These are phyloP conservation scores for Nomada lathburiana DNA, from an alignment of 2,888 invertebrate species.

Conservation along the genomic window DNA sequence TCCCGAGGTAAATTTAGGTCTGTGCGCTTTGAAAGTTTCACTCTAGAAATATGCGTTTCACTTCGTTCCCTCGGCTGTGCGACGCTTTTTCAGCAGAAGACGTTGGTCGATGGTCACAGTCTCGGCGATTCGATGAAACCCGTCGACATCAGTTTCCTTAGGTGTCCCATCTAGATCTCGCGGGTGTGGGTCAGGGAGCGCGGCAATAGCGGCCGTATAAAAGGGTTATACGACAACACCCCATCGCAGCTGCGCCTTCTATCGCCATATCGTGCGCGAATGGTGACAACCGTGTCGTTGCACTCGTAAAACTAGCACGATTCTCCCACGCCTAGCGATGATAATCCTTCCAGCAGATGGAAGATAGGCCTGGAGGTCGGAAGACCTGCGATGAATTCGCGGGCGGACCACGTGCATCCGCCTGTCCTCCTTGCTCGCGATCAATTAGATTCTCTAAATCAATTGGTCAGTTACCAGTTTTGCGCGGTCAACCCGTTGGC, in stretches of 20 bases:
- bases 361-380: constrained; percentile 41
- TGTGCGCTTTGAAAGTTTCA: not conserved
- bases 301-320: constrained; percentile 65
- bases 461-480: constrained; percentile 14
- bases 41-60: too few species aligned
- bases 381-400: constrained; percentile 46
- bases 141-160: constrained; percentile 43
- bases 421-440: not conserved
- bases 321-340: constrained; percentile 68
- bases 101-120: not conserved
- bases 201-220: constrained; percentile 39
- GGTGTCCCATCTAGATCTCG: constrained; percentile 25
- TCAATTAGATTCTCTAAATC: not conserved
- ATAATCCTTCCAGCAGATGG: constrained; percentile 43
- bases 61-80: too few species aligned
- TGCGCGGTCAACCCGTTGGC: constrained; percentile 9
- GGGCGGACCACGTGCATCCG: constrained; percentile 3
- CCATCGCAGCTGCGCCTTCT: constrained; percentile 60
- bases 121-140: constrained; percentile 46
- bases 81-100: not conserved
- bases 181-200: constrained; percentile 28
- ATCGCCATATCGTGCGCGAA: constrained; percentile 44
- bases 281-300: constrained; percentile 64
- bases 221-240: constrained; percentile 44
- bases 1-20: constrained; percentile 10